Percentiles rank a stretch among this genome's conserved stretches.
Evolutionary conservation across 2,888 invertebrate genomes (phyloP).

Genomic region (Diplazon laetatorius): DNA sequence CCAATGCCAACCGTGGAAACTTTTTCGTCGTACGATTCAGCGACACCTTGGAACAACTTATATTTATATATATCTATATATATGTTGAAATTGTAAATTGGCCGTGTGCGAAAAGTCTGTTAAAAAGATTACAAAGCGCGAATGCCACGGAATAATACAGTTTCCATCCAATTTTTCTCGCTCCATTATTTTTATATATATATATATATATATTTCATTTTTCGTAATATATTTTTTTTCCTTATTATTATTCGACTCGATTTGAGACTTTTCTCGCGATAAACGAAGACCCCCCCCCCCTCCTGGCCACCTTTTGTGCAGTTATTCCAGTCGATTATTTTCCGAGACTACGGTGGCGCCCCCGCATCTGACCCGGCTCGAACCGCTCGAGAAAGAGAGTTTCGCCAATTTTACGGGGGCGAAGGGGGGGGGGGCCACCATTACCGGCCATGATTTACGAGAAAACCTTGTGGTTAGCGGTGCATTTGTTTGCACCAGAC

Average conservation of each 20-base stretch:
- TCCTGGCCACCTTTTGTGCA: too few relatives aligned
- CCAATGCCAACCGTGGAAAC: neutral
- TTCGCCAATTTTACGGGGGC: constrained; percentile 59
- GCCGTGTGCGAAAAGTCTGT: neutral
- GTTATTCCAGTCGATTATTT: constrained; percentile 16
- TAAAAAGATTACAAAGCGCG: neutral
- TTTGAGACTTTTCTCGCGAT: neutral
- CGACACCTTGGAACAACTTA: neutral
- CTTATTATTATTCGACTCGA: neutral
- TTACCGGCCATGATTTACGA: constrained; percentile 57
- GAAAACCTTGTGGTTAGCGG: neutral
- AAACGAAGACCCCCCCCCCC: neutral
- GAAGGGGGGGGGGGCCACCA: too few relatives aligned
- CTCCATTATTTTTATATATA: too few relatives aligned
- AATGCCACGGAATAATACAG: neutral
- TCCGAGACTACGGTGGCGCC: constrained; percentile 6
- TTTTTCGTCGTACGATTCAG: neutral
- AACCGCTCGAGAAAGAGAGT: constrained; percentile 5
- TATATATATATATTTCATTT: too few relatives aligned
- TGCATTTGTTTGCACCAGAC: neutral
- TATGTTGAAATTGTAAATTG: neutral
- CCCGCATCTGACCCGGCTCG: neutral
- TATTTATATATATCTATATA: neutral
- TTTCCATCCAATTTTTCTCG: neutral
- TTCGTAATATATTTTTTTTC: neutral